Evolutionary conservation across 2,797 vertebrate species (phyloP).

Genomic region (Mallotus villosus): DNA sequence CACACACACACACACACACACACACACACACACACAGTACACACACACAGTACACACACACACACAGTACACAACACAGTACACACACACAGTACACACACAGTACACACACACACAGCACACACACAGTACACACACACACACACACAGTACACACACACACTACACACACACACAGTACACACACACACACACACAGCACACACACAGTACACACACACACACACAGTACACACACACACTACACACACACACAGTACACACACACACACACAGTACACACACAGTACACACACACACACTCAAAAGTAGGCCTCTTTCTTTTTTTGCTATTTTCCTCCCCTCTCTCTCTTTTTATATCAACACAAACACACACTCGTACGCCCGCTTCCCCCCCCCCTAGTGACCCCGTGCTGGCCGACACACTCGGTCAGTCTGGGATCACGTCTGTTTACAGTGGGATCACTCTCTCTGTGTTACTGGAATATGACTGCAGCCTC

Average conservation of each 20-base stretch:
- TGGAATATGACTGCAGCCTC: slow-evolving; percentile 32
- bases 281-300: too few relatives aligned
- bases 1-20: not conserved
- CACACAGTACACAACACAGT: not conserved
- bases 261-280: too few relatives aligned
- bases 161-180: too few relatives aligned
- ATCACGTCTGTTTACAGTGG: slow-evolving; percentile 26
- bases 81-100: not conserved
- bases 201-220: not conserved
- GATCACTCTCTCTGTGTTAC: slow-evolving; percentile 26
- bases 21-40: too few relatives aligned
- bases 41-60: too few relatives aligned
- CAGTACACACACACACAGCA: too few relatives aligned
- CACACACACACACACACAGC: too few relatives aligned
- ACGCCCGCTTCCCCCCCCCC: not conserved
- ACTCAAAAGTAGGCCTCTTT: not conserved
- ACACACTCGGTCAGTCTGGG: slow-evolving; percentile 5
- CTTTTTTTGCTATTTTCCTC: not conserved
- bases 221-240: too few relatives aligned
- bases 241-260: too few relatives aligned
- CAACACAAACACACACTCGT: not conserved
- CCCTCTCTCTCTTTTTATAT: not conserved
- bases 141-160: slow-evolving; percentile 1
- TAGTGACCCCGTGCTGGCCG: slow-evolving; percentile 6
- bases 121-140: not conserved